Evolutionary conservation across 2,797 vertebrate species (phyloP).

Genomic region (Amblyopsis hoosieri): DNA sequence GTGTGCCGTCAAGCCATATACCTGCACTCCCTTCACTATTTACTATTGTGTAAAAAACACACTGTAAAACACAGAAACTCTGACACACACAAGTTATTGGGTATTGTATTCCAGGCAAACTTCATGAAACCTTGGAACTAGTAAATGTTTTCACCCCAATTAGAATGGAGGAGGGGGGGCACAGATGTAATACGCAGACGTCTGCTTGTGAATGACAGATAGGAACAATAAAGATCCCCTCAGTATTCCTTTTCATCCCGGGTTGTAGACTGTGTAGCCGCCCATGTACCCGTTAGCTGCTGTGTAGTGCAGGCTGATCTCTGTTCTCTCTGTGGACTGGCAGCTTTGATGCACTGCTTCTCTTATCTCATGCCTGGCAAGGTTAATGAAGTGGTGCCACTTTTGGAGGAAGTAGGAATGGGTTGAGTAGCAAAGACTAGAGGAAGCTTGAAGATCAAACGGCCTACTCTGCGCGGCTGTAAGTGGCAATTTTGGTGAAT

Average conservation of each 20-base stretch:
- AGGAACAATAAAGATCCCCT: slow-evolving; percentile 63
- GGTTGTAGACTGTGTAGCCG: slow-evolving; percentile 50
- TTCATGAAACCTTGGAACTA: slow-evolving; percentile 40
- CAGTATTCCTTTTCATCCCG: slow-evolving; percentile 28
- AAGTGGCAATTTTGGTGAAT: slow-evolving; percentile 87
- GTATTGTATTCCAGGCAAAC: slow-evolving; percentile 39
- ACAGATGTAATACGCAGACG: slow-evolving; percentile 35
- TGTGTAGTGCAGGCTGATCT: slow-evolving; percentile 68
- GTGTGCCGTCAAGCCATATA: slow-evolving; percentile 8
- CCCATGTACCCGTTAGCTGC: slow-evolving; percentile 67
- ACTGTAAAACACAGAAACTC: slow-evolving; percentile 24
- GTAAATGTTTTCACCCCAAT: slow-evolving; percentile 37
- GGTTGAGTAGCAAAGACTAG: slow-evolving; percentile 83
- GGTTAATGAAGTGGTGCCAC: slow-evolving; percentile 87
- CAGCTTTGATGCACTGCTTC: slow-evolving; percentile 82
- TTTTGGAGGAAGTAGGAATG: slow-evolving; percentile 84
- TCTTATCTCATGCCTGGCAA: slow-evolving; percentile 84
- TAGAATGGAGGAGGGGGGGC: slow-evolving; percentile 44
- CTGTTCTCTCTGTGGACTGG: slow-evolving; percentile 78
- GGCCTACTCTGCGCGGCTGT: slow-evolving; percentile 77
- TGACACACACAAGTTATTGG: slow-evolving; percentile 53
- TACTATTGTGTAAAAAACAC: slow-evolving; percentile 21
- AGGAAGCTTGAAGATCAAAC: slow-evolving; percentile 85
- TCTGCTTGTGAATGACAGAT: slow-evolving; percentile 56
- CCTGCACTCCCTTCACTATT: slow-evolving; percentile 36